Evolutionary conservation across 2,797 vertebrate genomes (phyloP), one percentile per base, ranked within the genome.

Genomic region (Melanogrammus aeglefinus): DNA sequence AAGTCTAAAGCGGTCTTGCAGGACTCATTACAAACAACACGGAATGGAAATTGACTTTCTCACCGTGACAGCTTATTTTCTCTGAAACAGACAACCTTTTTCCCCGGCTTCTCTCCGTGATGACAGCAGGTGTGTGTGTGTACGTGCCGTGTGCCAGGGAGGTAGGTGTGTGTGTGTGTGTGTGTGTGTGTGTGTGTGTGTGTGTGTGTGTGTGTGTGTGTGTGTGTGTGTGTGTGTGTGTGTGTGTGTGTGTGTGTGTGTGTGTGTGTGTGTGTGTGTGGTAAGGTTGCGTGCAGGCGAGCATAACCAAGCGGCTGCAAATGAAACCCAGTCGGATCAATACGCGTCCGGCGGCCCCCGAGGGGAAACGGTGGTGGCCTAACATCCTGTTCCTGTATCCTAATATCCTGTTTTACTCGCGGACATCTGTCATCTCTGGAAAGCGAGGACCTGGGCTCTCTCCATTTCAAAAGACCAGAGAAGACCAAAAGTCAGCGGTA

Each of bases 51-150:
- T 69, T 27, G n/a, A 69, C 63, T 69, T 69, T 27, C 63, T 69
- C 24, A 69, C 63, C 63, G 63, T 69, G 63, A 69, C 63, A 69
- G 63, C 63, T 69, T 69, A 69, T 69, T 69, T 69, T 69, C n/a
- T 69, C 63, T 3, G 57, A 63, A 63, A 69, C 63, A 27, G n/a
- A 69, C 63, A 13, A 2, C 4, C 8, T 69, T 69, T 69, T 63
- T 69, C 24, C 27, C 21, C 57, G 57, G 2, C 57, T 63, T 63
- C 24, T 12, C 27, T 8, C 63, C 10, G 63, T 12, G n/a, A 27
- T 27, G 24, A 69, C 63, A 12, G 63, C n/a, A 27, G 63, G 16
- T 69, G 63, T 63, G 57, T 63, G 57, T 63, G 57, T 21, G 5
- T 2, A n/a, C 21, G 47, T 21, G 47, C 21, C 21, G 47, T 57